Evolutionary conservation across 2,888 invertebrate species (phyloP).

Genomic region (Cremastinae sp.): DNA sequence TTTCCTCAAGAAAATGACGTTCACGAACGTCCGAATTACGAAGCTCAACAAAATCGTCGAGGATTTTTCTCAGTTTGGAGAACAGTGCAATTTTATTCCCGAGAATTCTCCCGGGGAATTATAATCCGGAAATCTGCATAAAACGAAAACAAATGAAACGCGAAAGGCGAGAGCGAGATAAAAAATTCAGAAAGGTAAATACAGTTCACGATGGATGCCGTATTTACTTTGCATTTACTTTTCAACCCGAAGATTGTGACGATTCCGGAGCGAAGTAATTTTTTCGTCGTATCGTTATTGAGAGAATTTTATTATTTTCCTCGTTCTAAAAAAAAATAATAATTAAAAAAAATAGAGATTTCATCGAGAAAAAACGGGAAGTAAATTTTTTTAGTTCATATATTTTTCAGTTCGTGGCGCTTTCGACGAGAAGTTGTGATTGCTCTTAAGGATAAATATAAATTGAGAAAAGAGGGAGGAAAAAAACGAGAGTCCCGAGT

Average conservation of each 20-base stretch:
- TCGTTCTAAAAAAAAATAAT: too few species aligned
- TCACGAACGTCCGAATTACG: conserved; percentile 45
- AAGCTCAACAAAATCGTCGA: conserved; percentile 44
- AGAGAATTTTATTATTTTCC: too few species aligned
- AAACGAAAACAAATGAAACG: conserved; percentile 6
- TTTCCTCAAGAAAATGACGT: conserved; percentile 21
- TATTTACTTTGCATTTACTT: too few species aligned
- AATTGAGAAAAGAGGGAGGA: background rate
- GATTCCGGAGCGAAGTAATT: too few species aligned
- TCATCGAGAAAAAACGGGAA: too few species aligned
- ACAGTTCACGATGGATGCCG: too few species aligned
- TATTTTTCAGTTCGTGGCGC: background rate
- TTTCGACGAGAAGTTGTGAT: background rate
- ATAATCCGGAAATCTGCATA: background rate
- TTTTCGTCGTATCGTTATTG: too few species aligned
- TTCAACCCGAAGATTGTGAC: too few species aligned
- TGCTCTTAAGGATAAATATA: background rate
- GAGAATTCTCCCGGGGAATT: conserved; percentile 24
- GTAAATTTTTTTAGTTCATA: background rate
- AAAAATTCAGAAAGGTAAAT: too few species aligned
- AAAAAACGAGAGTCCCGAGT: background rate
- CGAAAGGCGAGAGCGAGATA: background rate
- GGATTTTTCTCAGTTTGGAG: conserved; percentile 3
- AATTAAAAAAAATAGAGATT: too few species aligned
- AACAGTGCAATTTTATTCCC: conserved; percentile 28